Base-by-base conservation (phyloP, 2,888 invertebrate genomes). In the Sphaerophoria rueppellii region DNA sequence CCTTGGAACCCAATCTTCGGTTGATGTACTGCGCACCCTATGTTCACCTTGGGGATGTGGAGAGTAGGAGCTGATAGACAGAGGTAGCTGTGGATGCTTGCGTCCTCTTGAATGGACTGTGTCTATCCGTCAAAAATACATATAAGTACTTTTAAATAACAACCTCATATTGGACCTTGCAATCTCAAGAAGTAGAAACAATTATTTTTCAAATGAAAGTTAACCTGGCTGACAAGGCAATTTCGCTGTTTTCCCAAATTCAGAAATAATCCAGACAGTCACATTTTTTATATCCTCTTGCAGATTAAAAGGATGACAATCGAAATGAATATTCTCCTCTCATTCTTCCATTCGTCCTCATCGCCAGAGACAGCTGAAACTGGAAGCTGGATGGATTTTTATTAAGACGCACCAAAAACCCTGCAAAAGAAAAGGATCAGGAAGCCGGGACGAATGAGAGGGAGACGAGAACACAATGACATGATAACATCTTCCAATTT, bases 401-500 rank as follows among this genome's bases (percentile, higher is more conserved):
- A 24, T 24, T 24, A 24, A 67, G 61, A 69, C 72, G 72, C 72
- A 37, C 57, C 52, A 46, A 37, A 34, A 43, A 46, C 9, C 32
- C 24, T 37, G 6, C 34, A 4, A 50, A 9, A 43, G 11, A 9
- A 43, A 43, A 12, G 12, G 43, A 12, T 4, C 6, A 40, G 40
- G 40, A 40, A 40, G 40, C 24, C 24, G 24, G 1, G 24, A 24
- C 2, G 24, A 24, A 24, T 1, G 24, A 24, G 9, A 40, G 43
- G 12, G 37, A 63, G 67, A 50, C 12, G 37, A 63, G 48, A 48
- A 48, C 34, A 61, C 32, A 16, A 16, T n/a, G 34, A 52, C 24
- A 24, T 37, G 67, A 83, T 83, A 83, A 75, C 50, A 83, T 83
- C 83, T 83, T 79, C 79, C 80, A 79, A 83, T 83, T 83, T 83